phyloP scores from a whole-genome alignment of 2,113 vertebrate species.

The Protobothrops mucrosquamatus region DNA sequence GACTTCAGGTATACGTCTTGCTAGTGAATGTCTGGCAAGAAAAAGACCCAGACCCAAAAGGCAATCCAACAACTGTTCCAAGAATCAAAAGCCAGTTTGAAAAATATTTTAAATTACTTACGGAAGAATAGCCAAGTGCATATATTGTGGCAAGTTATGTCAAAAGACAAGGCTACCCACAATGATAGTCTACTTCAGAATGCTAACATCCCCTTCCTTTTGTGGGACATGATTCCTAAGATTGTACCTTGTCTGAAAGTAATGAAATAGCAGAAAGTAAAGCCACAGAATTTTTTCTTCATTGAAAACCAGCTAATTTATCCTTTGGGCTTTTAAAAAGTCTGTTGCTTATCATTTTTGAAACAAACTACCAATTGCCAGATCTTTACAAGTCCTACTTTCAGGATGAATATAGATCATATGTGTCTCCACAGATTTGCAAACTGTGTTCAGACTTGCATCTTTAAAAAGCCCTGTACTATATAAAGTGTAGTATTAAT shows the following conservation, averaged over 20 bases:
- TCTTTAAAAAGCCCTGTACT: background rate
- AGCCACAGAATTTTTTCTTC: background rate
- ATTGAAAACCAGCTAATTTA: background rate
- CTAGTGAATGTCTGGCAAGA: background rate
- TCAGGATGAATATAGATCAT: background rate
- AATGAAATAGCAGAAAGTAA: background rate
- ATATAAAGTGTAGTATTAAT: background rate
- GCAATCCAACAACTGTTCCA: background rate
- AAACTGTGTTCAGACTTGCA: background rate
- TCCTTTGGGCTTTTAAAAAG: background rate
- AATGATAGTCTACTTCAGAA: background rate
- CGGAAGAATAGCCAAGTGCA: background rate
- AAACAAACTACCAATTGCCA: background rate
- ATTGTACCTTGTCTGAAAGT: background rate
- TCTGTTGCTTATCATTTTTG: background rate
- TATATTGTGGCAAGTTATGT: background rate
- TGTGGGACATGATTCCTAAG: background rate
- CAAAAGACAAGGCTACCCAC: background rate
- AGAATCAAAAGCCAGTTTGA: background rate
- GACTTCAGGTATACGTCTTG: background rate
- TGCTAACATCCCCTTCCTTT: background rate
- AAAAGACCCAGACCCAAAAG: background rate
- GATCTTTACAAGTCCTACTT: background rate
- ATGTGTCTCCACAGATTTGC: background rate
- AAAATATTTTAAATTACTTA: background rate